Percentiles rank a stretch among this genome's conserved stretches.
Evolutionary conservation across 1,140 invertebrate species (phyloP).

Genomic region (Drosophila hydei): DNA sequence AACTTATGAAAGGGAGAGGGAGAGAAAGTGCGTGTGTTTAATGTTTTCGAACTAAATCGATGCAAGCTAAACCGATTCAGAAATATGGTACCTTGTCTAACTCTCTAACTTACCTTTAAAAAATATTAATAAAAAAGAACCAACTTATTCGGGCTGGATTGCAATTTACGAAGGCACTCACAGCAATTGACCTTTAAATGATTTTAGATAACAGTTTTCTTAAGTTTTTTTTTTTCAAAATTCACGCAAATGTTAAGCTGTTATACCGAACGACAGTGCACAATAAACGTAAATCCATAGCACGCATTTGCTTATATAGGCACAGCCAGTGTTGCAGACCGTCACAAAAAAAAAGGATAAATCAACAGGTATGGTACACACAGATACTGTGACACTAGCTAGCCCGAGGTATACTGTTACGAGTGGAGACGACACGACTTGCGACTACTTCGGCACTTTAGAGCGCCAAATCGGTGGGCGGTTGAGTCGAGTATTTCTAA

Average conservation of each 20-base stretch:
- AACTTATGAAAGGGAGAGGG: no score
- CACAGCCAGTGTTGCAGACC: slow-evolving; percentile 42
- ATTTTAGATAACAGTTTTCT: slow-evolving; percentile 5
- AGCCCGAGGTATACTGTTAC: not conserved
- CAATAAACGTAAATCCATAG: slow-evolving; percentile 78
- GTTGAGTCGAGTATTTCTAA: slow-evolving; percentile 3
- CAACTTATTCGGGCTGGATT: not conserved
- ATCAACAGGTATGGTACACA: slow-evolving; percentile 65
- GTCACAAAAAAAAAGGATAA: slow-evolving; percentile 65
- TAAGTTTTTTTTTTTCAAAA: not conserved
- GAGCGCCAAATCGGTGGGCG: slow-evolving; percentile 24
- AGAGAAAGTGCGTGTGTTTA: no score
- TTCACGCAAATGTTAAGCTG: slow-evolving; percentile 52
- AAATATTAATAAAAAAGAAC: not conserved
- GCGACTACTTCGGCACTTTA: slow-evolving; percentile 49
- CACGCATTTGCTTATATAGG: slow-evolving; percentile 76
- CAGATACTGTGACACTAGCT: slow-evolving; percentile 5
- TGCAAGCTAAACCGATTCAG: no score
- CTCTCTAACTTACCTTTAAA: slow-evolving; percentile 23
- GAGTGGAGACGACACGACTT: slow-evolving; percentile 36
- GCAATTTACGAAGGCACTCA: not conserved
- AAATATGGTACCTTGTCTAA: no score
- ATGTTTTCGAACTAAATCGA: no score
- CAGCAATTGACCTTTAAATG: not conserved
- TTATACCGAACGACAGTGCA: slow-evolving; percentile 70